Evolutionary conservation across 30 jellyfish, hydroid and myxozoan species (phyloP), one percentile per base, ranked within the genome.

Genomic region (Clytia hemisphaerica): DNA sequence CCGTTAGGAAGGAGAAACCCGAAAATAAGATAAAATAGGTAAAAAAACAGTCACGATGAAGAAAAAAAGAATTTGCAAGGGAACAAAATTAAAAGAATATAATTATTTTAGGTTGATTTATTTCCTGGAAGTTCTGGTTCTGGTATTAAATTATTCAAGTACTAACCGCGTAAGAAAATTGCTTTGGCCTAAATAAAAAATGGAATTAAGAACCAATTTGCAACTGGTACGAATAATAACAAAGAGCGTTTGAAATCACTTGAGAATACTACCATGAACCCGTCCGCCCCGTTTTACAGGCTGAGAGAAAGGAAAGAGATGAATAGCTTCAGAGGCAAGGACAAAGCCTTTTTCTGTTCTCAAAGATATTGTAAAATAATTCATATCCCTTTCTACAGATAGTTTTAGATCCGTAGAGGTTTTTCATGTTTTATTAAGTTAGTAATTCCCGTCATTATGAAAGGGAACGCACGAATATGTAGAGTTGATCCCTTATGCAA

Each of bases 251-350:
- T 89, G 67, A 87, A 89, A 46, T 62, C 92, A 16, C 80, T 89
- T 2, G 98, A 89, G 73, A 93, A 89, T 50, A 93, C 95, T 16
- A 89, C 82, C 22, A 71, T 89, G 75, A 80, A 77, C 51, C 78
- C 71, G 55, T 88, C 95, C 33, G 98, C 98, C 2, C 93, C 98
- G 48, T 69, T 85, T 26, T 95, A 89, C 28, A 89, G 81, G 98
- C 86, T 86, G 9, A 76, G 77, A 42, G 44, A 95, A 35, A 84
- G 82, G 58, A 89, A 76, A 50, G 90, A 88, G 70, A 57, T 57
- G 70, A 44, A 57, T n/a, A 44, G 4, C 54, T 37, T n/a, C 4
- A 7, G 15, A 57, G 26, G 42, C 44, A 57, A 57, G 70, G 70
- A 21, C 25, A 57, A 33, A 22, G 33, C 25, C 30, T 15, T 51